A percentile compares a stretch with the other conserved stretches of the same genome.
These are phyloP conservation scores for Ceratina calcarata DNA, from an alignment of 1,140 invertebrate species.

Conservation along the genomic window DNA sequence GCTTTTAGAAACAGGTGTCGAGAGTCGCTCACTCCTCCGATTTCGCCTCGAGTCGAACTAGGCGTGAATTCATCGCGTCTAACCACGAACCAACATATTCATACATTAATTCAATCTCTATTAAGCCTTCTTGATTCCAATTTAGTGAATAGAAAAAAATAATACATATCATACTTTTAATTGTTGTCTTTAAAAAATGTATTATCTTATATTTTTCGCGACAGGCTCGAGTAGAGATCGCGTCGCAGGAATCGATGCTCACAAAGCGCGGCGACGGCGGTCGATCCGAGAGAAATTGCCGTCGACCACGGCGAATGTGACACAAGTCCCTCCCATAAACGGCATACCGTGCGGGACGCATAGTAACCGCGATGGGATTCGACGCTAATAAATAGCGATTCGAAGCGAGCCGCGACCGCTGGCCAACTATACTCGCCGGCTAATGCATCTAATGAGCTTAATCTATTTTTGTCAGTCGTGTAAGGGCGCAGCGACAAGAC, in stretches of 20 bases:
- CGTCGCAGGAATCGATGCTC: neutral
- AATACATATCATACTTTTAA: too few relatives aligned
- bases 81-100: too few relatives aligned
- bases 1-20: constrained; percentile 43
- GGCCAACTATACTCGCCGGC: neutral
- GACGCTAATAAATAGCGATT: constrained; percentile 37
- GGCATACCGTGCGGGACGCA: neutral
- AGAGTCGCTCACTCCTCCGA: constrained; percentile 23
- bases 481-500: constrained; percentile 29
- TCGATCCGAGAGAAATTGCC: constrained; percentile 14
- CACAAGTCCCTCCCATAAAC: constrained; percentile 22
- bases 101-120: too few relatives aligned
- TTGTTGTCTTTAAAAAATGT: too few relatives aligned
- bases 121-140: too few relatives aligned
- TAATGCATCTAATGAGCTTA: constrained; percentile 38
- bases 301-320: constrained; percentile 17
- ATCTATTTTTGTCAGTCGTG: constrained; percentile 39
- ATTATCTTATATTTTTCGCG: too few relatives aligned
- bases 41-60: too few relatives aligned
- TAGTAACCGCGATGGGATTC: constrained; percentile 5
- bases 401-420: constrained; percentile 17
- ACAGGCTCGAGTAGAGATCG: too few relatives aligned
- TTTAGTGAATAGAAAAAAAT: too few relatives aligned
- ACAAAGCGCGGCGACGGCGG: neutral
- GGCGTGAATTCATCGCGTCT: too few relatives aligned